phyloP scores from a whole-genome alignment of 1,140 invertebrate species.

The Lamellibrachia luymesi region DNA sequence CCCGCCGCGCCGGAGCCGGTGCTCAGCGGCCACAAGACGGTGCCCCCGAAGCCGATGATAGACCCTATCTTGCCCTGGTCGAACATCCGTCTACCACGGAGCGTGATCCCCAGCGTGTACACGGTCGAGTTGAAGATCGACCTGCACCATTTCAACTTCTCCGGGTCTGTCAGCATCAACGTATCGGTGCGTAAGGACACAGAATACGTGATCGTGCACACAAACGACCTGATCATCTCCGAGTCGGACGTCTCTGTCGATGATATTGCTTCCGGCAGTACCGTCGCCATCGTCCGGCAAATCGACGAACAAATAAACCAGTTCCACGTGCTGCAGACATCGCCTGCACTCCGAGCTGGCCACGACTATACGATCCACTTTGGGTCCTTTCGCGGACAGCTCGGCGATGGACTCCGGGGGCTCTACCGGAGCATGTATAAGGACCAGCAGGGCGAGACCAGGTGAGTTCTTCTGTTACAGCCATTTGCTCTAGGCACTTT shows the following conservation, averaged over 20 bases:
- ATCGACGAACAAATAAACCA: constrained; percentile 30
- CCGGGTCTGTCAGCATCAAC: constrained; percentile 35
- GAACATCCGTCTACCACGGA: constrained; percentile 35
- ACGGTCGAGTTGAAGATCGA: constrained; percentile 35
- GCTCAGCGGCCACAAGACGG: background rate
- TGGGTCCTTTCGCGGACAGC: constrained; percentile 32
- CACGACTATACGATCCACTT: constrained; percentile 32
- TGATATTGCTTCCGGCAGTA: background rate
- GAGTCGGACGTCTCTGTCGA: constrained; percentile 10
- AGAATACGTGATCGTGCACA: constrained; percentile 38
- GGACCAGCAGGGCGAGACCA: constrained; percentile 31
- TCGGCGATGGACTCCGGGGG: constrained; percentile 36
- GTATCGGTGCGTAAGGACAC: constrained; percentile 30
- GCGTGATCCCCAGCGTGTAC: constrained; percentile 37
- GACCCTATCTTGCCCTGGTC: constrained; percentile 29
- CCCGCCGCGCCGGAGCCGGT: background rate
- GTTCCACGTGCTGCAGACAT: constrained; percentile 34
- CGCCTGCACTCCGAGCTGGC: constrained; percentile 26
- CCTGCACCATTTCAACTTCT: constrained; percentile 33
- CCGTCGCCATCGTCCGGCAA: constrained; percentile 24
- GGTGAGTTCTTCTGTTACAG: constrained; percentile 30
- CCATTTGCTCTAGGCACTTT: background rate
- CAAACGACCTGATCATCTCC: constrained; percentile 17
- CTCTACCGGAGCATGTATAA: constrained; percentile 42
- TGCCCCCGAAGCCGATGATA: background rate